Evolutionary conservation across 2,888 invertebrate species (phyloP).

Genomic region (Oxyscelio sp.): DNA sequence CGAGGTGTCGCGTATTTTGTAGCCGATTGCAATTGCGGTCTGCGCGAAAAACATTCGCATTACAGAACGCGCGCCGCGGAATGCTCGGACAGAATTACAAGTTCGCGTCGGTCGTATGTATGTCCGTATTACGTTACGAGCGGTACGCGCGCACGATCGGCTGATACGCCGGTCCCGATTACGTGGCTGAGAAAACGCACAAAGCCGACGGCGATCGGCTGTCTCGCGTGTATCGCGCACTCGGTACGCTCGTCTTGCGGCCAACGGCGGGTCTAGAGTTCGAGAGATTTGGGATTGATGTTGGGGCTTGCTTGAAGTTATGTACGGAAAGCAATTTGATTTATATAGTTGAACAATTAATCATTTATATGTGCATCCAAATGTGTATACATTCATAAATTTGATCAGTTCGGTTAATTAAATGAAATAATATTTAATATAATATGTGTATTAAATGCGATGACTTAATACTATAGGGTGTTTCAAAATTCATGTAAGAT

Average conservation of each 20-base stretch:
- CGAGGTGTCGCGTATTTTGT: conserved; percentile 71
- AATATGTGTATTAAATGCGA: too few species aligned
- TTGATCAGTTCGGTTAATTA: too few species aligned
- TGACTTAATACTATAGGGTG: too few species aligned
- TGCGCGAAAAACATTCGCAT: conserved; percentile 63
- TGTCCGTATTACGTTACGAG: conserved; percentile 68
- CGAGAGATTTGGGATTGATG: conserved; percentile 40
- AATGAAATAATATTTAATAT: too few species aligned
- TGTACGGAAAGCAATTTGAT: too few species aligned
- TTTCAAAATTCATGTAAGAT: too few species aligned
- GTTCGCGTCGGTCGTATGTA: conserved; percentile 52
- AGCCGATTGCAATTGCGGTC: conserved; percentile 61
- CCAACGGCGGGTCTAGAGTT: too few species aligned
- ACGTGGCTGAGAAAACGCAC: conserved; percentile 68
- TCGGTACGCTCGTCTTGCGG: conserved; percentile 20
- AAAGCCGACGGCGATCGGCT: conserved; percentile 43
- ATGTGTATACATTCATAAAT: too few species aligned
- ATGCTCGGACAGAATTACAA: conserved; percentile 64
- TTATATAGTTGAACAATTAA: too few species aligned
- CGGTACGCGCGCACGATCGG: conserved; percentile 37
- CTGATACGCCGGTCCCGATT: conserved; percentile 64
- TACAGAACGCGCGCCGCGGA: conserved; percentile 58
- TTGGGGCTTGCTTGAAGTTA: too few species aligned
- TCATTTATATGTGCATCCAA: too few species aligned
- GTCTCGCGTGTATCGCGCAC: conserved; percentile 45